Conservation (phyloP, 2,113 vertebrate genomes). For the crab-eating macaque (Macaca fascicularis) region DNA sequence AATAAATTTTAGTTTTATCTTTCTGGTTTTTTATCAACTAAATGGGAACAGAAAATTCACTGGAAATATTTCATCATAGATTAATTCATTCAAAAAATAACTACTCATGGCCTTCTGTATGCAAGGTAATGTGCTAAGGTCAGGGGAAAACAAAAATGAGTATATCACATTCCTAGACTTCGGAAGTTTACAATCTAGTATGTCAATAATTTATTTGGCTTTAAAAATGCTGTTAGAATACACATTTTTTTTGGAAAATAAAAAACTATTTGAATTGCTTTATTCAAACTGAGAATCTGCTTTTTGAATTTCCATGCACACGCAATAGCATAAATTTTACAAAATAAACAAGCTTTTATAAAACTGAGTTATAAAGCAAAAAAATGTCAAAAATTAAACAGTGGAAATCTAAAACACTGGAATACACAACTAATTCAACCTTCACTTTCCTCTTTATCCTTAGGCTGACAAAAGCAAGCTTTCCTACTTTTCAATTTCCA, state of each 20-base stretch:
- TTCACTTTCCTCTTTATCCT: conserved; percentile 18
- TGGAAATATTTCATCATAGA: conserved; percentile 1
- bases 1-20: conserved; percentile 21
- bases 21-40: conserved; percentile 2
- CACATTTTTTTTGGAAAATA: not conserved
- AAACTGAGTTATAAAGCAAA: conserved; percentile 20
- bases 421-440: not conserved
- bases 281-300: not conserved
- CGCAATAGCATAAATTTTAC: not conserved
- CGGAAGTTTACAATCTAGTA: not conserved
- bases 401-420: conserved; percentile 16
- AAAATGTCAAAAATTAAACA: not conserved
- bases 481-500: conserved; percentile 1
- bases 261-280: not conserved
- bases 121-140: not conserved
- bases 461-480: not conserved
- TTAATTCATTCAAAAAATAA: conserved; percentile 50
- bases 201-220: not conserved
- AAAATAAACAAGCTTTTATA: not conserved
- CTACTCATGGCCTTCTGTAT: not conserved
- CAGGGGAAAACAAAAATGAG: conserved; percentile 4
- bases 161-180: not conserved
- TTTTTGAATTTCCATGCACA: not conserved
- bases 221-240: conserved; percentile 13
- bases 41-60: conserved; percentile 16